Base-by-base conservation (phyloP, 2,797 vertebrate genomes). In the Oreonectes daqikongensis region DNA sequence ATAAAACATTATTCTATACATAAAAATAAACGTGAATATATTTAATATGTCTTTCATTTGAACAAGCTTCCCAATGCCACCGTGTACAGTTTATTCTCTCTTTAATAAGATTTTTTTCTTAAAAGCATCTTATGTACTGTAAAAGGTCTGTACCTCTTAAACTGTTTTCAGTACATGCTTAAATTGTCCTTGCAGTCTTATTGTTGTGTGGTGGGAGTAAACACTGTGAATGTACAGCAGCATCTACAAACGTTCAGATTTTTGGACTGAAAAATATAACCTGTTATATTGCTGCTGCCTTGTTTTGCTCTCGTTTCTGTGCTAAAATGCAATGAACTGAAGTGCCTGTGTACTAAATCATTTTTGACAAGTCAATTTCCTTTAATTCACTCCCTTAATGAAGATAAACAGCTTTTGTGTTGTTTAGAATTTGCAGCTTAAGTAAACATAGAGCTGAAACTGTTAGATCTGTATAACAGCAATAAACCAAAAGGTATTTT, bases 311-410 rank as follows among this genome's bases (percentile, higher is more conserved):
- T 71, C 50, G 7, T 12, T 50, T 28, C 38, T 55, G 35, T 15
- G 20, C 12, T 52, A 53, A 74, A 59, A 64, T n/a, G 52, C 30
- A 79, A 61, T 69, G 64, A 79, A 55, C 32, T 64, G 17, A 50
- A 61, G 66, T 57, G n/a, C 40, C n/a, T 22, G 22, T 28, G 50
- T 15, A 64, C 30, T 76, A 71, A 80, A 80, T 80, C 68, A 80
- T 64, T 64, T 76, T 59, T 80, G 79, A 76, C 79, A 72, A 72
- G 73, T 38, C 73, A 76, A 67, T 76, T 80, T 75, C 73, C 52
- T 64, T 65, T 66, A 80, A 66, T 76, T 72, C 61, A 72, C 79
- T 61, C 52, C 68, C 65, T 46, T 80, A 80, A 76, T 75, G 69
- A 76, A 80, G 73, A 76, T 72, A 59, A 72, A 76, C 46, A 57